These are phyloP conservation scores for Orthonyx spaldingii DNA, from an alignment of 2,113 vertebrate species.

Conservation along the genomic window DNA sequence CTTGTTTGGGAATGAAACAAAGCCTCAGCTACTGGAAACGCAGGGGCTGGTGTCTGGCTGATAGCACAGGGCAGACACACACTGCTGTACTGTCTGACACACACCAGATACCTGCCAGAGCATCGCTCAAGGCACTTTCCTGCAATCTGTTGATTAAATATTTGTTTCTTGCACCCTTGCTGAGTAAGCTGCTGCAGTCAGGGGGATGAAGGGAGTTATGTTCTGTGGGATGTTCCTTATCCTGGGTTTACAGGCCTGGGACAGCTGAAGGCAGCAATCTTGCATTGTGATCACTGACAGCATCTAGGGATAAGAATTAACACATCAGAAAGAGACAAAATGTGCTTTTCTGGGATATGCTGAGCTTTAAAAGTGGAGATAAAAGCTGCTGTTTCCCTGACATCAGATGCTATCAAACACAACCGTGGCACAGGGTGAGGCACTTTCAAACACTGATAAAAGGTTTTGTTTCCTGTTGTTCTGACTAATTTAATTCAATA, in stretches of 20 bases:
- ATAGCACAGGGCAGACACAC: not conserved
- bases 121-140: constrained; percentile 59
- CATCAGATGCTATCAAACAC: not conserved
- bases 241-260: not conserved
- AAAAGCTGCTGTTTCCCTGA: not conserved
- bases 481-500: not conserved
- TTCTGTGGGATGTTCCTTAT: not conserved
- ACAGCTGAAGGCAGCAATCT: not conserved
- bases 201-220: not conserved
- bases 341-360: not conserved
- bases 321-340: constrained; percentile 10
- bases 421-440: not conserved
- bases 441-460: not conserved
- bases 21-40: not conserved
- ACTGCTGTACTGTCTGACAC: not conserved
- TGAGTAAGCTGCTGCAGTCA: constrained; percentile 39
- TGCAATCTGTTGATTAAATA: constrained; percentile 54
- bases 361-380: not conserved
- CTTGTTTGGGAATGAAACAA: constrained; percentile 8
- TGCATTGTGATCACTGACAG: not conserved
- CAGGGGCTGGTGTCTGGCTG: not conserved
- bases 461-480: not conserved
- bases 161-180: constrained; percentile 53
- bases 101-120: constrained; percentile 54
- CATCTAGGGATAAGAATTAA: not conserved